Evolutionary conservation across 2,888 invertebrate genomes (phyloP).

Genomic region (Morpho deidamia): DNA sequence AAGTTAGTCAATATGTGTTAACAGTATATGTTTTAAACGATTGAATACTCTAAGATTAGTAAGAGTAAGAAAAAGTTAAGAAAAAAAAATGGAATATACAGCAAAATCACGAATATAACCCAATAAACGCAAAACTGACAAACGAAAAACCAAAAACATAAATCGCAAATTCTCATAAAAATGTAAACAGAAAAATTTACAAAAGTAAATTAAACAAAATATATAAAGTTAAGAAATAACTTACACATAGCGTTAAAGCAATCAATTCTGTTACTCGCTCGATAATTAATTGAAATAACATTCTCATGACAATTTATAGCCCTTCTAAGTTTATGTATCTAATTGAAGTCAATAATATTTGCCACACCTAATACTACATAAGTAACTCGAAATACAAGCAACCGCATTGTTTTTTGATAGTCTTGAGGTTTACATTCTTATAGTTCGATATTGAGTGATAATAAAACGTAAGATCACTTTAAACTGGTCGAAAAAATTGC

Average conservation of each 20-base stretch:
- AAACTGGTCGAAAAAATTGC: too few relatives aligned
- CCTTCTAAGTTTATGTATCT: background rate
- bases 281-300: slow-evolving; percentile 2
- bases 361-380: background rate
- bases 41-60: too few relatives aligned
- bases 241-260: background rate
- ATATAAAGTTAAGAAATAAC: slow-evolving; percentile 3
- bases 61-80: too few relatives aligned
- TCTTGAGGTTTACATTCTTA: background rate
- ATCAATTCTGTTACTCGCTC: background rate
- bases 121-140: too few relatives aligned
- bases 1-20: too few relatives aligned
- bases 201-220: background rate
- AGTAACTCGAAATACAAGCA: background rate
- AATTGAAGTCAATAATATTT: background rate
- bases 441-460: background rate
- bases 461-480: too few relatives aligned
- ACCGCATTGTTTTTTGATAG: background rate
- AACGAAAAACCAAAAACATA: too few relatives aligned
- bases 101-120: too few relatives aligned
- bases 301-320: slow-evolving; percentile 3
- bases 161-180: too few relatives aligned
- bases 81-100: too few relatives aligned
- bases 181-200: too few relatives aligned
- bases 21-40: too few relatives aligned